A percentile compares a stretch with the other conserved stretches of the same genome.
These are phyloP conservation scores for Tetheella fluctuosa DNA, from an alignment of 2,888 invertebrate species.

Conservation along the genomic window DNA sequence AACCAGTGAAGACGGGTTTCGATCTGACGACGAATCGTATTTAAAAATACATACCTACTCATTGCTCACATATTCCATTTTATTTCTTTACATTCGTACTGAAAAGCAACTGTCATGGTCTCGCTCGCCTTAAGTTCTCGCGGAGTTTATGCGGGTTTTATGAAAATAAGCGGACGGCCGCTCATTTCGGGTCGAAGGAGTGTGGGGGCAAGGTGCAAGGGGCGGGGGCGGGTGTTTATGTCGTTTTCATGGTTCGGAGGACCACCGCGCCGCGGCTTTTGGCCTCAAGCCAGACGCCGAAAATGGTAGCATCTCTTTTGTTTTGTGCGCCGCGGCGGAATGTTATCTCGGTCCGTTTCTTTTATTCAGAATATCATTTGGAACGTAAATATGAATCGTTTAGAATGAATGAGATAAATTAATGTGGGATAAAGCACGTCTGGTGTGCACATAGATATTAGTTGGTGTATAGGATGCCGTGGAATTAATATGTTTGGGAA, in stretches of 20 bases:
- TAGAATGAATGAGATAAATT: conserved; percentile 14
- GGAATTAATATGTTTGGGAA: not conserved
- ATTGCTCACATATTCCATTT: conserved; percentile 36
- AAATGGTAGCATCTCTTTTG: conserved; percentile 66
- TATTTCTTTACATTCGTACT: conserved; percentile 47
- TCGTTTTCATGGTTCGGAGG: conserved; percentile 71
- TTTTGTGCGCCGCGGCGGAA: conserved; percentile 54
- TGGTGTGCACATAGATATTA: not conserved
- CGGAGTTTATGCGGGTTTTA: conserved; percentile 76
- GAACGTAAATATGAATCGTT: conserved; percentile 38
- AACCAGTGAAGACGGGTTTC: not conserved
- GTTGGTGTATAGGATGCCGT: not conserved
- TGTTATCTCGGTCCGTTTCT: conserved; percentile 51
- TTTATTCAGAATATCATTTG: conserved; percentile 45
- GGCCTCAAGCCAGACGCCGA: conserved; percentile 70
- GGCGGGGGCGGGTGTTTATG: conserved; percentile 65
- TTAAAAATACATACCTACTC: not conserved
- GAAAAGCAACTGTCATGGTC: conserved; percentile 68
- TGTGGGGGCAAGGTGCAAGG: conserved; percentile 36
- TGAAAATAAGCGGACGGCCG: conserved; percentile 82
- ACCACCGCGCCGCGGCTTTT: conserved; percentile 61
- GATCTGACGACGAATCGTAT: not conserved
- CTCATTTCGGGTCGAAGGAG: conserved; percentile 74
- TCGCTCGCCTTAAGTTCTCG: conserved; percentile 63
- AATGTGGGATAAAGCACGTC: not conserved